Conservation (phyloP, 2,888 invertebrate genomes). For the Platypus cylindrus region DNA sequence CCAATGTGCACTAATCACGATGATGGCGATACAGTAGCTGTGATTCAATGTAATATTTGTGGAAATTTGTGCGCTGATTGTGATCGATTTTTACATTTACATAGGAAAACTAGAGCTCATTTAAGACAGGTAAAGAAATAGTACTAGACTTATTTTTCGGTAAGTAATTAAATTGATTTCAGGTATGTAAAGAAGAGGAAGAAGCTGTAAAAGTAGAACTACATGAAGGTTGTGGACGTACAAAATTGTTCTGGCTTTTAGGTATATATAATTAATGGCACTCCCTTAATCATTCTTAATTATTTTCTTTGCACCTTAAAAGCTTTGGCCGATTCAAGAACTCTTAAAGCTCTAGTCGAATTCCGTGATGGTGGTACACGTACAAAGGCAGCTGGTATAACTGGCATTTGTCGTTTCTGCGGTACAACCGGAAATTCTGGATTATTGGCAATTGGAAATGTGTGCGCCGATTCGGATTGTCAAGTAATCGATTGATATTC, state of each 20-base stretch:
- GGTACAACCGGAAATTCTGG: slow-evolving; percentile 75
- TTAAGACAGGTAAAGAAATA: slow-evolving; percentile 52
- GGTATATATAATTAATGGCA: slow-evolving; percentile 4
- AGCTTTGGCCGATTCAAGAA: slow-evolving; percentile 84
- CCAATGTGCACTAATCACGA: slow-evolving; percentile 94
- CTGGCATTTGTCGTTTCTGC: slow-evolving; percentile 82
- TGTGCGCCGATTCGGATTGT: slow-evolving; percentile 89
- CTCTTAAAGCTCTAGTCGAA: slow-evolving; percentile 81
- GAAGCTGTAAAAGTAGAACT: slow-evolving; percentile 92
- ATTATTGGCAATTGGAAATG: slow-evolving; percentile 79
- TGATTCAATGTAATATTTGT: slow-evolving; percentile 84
- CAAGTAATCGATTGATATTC: slow-evolving; percentile 42
- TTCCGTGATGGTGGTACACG: slow-evolving; percentile 65
- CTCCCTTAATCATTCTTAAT: too few species aligned
- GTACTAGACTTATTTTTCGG: slow-evolving; percentile 1
- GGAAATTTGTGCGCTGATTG: slow-evolving; percentile 93
- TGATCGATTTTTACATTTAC: slow-evolving; percentile 88
- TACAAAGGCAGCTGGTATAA: slow-evolving; percentile 32
- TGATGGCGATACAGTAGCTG: slow-evolving; percentile 83
- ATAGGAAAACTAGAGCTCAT: slow-evolving; percentile 73
- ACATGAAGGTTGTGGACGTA: slow-evolving; percentile 93
- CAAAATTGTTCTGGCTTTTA: slow-evolving; percentile 83
- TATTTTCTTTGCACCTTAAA: too few species aligned
- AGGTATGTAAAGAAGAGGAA: slow-evolving; percentile 92
- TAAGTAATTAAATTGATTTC: slow-evolving; percentile 1